Percentiles rank a stretch among this genome's conserved stretches.
These are phyloP conservation scores for Podocnemis expansa DNA, from an alignment of 2,113 vertebrate species.

Conservation along the genomic window DNA sequence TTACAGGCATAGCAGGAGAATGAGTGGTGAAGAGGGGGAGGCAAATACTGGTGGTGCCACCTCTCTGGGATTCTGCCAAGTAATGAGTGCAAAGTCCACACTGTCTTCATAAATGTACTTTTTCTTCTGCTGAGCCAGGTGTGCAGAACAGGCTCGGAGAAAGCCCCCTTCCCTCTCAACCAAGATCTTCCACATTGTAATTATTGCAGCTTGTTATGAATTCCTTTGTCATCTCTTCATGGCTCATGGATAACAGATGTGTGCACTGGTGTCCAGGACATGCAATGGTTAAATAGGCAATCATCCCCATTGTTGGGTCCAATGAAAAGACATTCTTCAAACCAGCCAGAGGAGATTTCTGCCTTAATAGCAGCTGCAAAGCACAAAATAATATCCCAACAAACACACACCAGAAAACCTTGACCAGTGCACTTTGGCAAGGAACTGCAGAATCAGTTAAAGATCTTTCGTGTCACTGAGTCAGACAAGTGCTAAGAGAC, in stretches of 20 bases:
- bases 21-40: neutral
- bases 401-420: neutral
- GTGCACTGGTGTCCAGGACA: fast-evolving
- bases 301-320: fast-evolving
- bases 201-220: neutral
- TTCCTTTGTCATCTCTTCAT: neutral
- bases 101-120: neutral
- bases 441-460: neutral
- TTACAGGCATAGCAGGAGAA: neutral
- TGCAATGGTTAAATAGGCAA: fast-evolving
- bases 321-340: neutral
- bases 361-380: neutral
- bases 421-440: neutral
- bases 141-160: neutral
- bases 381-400: neutral
- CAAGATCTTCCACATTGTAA: neutral
- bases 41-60: neutral
- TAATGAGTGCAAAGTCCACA: neutral
- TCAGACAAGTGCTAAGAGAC: neutral
- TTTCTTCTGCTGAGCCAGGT: neutral
- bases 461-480: neutral
- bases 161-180: neutral
- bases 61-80: neutral
- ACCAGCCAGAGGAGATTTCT: fast-evolving
- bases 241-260: neutral